Evolutionary conservation across 2,113 vertebrate genomes (phyloP).

Genomic region (Suricata suricatta): DNA sequence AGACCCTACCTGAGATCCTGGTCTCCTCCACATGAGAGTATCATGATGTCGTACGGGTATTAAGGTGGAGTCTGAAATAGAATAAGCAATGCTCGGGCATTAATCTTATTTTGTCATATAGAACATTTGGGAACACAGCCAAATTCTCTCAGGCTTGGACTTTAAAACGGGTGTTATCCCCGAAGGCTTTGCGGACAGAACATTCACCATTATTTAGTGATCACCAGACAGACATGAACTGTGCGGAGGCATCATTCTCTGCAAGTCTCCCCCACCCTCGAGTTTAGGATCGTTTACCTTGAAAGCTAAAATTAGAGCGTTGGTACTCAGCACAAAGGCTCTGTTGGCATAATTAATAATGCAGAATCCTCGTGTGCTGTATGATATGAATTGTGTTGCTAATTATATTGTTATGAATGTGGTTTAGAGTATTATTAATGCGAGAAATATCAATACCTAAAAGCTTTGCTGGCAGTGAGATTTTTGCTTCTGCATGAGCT

Average conservation of each 20-base stretch:
- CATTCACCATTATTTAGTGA: neutral
- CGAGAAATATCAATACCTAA: conserved; percentile 68
- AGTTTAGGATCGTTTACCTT: conserved; percentile 47
- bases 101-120: neutral
- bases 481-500: conserved; percentile 71
- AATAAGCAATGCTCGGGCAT: neutral
- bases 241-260: fast-evolving
- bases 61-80: neutral
- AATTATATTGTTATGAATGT: conserved; percentile 78
- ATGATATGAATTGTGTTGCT: conserved; percentile 60
- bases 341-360: conserved; percentile 57
- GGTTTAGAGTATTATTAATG: conserved; percentile 71
- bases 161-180: neutral
- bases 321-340: neutral
- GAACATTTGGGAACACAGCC: neutral
- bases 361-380: neutral
- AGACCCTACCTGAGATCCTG: neutral
- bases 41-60: fast-evolving
- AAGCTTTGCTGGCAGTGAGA: conserved; percentile 60
- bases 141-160: conserved; percentile 1
- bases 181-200: neutral
- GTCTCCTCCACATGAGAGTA: neutral
- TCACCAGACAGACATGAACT: conserved; percentile 15
- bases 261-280: neutral
- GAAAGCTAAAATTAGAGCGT: conserved; percentile 37